Percentiles rank a stretch among this genome's conserved stretches.
Evolutionary conservation across 2,888 invertebrate genomes (phyloP).

Genomic region (Choristoneura rosaceana): DNA sequence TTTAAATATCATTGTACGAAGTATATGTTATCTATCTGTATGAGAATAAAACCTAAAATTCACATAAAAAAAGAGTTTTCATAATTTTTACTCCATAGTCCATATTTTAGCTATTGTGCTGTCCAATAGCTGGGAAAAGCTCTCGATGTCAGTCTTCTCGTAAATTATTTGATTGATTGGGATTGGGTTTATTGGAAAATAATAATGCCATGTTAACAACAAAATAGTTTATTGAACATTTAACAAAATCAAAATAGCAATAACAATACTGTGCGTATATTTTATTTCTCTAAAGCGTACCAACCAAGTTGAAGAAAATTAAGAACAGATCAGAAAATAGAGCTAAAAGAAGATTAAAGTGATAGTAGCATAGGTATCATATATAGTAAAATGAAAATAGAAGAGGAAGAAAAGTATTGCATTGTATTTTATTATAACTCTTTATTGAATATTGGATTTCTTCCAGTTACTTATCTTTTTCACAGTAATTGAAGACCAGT

Average conservation of each 20-base stretch:
- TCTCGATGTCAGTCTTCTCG: neutral
- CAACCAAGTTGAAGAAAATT: conserved; percentile 64
- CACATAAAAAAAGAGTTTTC: conserved; percentile 11
- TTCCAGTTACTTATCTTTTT: too few species aligned
- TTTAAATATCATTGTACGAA: conserved; percentile 83
- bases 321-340: conserved; percentile 27
- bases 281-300: conserved; percentile 64
- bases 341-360: neutral
- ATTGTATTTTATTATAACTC: too few species aligned
- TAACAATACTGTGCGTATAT: conserved; percentile 58
- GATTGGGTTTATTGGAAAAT: conserved; percentile 38
- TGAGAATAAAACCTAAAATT: conserved; percentile 69
- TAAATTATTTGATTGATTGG: conserved; percentile 6
- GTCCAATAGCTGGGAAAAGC: neutral
- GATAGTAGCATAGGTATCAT: too few species aligned
- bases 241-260: conserved; percentile 58
- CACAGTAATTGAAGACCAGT: too few species aligned
- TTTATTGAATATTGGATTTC: too few species aligned
- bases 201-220: conserved; percentile 51
- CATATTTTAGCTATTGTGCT: neutral
- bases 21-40: conserved; percentile 81
- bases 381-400: neutral
- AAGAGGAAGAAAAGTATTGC: neutral
- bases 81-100: too few species aligned
- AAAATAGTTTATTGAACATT: conserved; percentile 62